Percentiles rank a stretch among this genome's conserved stretches.
These are phyloP conservation scores for Leuciscus waleckii DNA, from an alignment of 2,797 vertebrate genomes.

Conservation along the genomic window DNA sequence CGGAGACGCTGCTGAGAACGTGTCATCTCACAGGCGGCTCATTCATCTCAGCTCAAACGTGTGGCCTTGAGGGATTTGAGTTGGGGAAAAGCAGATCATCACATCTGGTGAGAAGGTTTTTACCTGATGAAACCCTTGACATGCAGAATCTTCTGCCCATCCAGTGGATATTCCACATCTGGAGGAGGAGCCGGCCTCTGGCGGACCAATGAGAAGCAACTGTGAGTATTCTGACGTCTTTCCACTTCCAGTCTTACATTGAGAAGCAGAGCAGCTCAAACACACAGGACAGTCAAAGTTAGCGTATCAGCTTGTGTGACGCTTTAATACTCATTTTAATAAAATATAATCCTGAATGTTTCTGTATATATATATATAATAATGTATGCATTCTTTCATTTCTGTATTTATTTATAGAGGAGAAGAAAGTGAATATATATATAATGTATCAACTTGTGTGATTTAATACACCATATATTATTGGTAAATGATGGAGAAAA, in stretches of 20 bases:
- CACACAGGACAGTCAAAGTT: no score
- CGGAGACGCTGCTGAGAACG: background rate
- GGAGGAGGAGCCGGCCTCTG: conserved; percentile 91
- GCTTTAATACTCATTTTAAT: no score
- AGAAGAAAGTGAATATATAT: no score
- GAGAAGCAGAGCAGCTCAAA: no score
- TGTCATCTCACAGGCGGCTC: background rate
- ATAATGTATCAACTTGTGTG: background rate
- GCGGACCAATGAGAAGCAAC: background rate
- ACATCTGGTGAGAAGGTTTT: background rate
- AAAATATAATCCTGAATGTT: no score
- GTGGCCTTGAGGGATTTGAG: background rate
- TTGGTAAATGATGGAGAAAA: no score
- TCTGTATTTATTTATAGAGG: no score
- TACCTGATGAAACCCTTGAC: conserved; percentile 94
- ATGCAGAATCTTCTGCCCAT: conserved; percentile 95
- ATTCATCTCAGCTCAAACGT: background rate
- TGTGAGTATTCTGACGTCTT: background rate
- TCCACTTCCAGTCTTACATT: background rate
- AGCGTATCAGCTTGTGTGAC: no score
- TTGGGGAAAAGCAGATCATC: background rate
- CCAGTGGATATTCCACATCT: conserved; percentile 94
- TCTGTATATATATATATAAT: no score
- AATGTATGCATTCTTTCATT: no score
- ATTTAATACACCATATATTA: background rate